Evolutionary conservation across 30 jellyfish, hydroid and myxozoan genomes (phyloP), one percentile per base, ranked within the genome.

Genomic region (Clytia hemisphaerica): DNA sequence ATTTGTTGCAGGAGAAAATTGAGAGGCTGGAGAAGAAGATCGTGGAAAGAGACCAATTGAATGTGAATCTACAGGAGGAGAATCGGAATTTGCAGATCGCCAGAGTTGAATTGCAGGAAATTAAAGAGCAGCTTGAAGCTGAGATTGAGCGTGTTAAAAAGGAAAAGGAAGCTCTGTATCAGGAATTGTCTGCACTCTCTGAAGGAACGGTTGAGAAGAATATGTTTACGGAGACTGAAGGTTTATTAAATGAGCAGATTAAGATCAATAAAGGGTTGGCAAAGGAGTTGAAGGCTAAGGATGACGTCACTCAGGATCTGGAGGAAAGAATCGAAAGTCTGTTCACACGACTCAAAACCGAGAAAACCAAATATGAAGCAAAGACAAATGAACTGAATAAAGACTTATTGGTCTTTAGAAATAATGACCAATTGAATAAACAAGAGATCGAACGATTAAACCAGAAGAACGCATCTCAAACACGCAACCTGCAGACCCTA

Each of bases 241-340:
- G 19, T 5, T 45, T 57, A 7, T 33, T 57, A 6, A 16, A 38
- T 5, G 70, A 57, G 25, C 70, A 57, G 30, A 45, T 57, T 22
- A 28, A 33, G 25, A 57, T 57, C 44, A 57, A 57, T 45, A 57
- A 57, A 57, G 70, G 30, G 27, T 57, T 57, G 70, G 30, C 70
- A 33, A 57, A 57, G 30, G 44, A 57, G 6, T 57, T 57, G n/a
- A 28, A 26, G 49, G n/a, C n/a, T n/a, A n/a, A n/a, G n/a, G n/a
- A n/a, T n/a, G n/a, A n/a, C n/a, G n/a, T n/a, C n/a, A n/a, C n/a
- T n/a, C n/a, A n/a, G n/a, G n/a, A n/a, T n/a, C n/a, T n/a, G n/a
- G n/a, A n/a, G n/a, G n/a, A n/a, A n/a, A n/a, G n/a, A n/a, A n/a
- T n/a, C n/a, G n/a, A n/a, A n/a, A n/a, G n/a, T n/a, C n/a, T n/a